Conservation (phyloP, 2,888 invertebrate genomes). For the Drosophila prolongata region DNA sequence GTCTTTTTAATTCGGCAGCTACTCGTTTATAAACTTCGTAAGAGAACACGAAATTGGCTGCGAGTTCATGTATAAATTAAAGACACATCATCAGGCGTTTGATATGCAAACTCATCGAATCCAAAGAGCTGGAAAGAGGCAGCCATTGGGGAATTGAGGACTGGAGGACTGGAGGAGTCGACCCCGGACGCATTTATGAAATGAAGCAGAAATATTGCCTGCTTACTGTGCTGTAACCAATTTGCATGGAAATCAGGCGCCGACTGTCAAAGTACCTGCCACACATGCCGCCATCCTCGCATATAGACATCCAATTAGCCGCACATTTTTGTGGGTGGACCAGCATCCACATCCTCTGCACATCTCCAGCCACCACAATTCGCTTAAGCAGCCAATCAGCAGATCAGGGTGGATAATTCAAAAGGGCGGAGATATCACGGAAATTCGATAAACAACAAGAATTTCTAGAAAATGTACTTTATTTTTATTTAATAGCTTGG, state of each 20-base stretch:
- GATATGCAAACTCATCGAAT: constrained; percentile 69
- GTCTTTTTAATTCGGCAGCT: background rate
- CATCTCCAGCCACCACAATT: constrained; percentile 33
- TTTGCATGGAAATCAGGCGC: constrained; percentile 72
- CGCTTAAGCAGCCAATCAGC: constrained; percentile 60
- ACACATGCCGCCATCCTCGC: constrained; percentile 20
- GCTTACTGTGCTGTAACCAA: constrained; percentile 77
- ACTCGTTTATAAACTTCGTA: background rate
- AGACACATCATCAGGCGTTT: constrained; percentile 47
- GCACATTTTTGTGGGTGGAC: constrained; percentile 58
- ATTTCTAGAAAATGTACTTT: background rate
- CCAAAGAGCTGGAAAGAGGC: constrained; percentile 28
- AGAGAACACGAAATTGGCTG: constrained; percentile 24
- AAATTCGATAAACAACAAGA: background rate
- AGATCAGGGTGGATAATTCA: constrained; percentile 16
- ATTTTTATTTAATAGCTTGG: no score
- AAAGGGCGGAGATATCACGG: background rate
- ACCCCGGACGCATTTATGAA: constrained; percentile 62
- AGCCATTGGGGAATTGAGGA: constrained; percentile 61
- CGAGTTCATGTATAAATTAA: constrained; percentile 64
- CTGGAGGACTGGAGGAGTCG: constrained; percentile 5
- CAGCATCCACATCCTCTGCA: constrained; percentile 1
- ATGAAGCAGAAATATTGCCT: constrained; percentile 75
- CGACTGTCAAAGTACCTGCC: constrained; percentile 57
- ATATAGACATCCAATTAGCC: constrained; percentile 62